Base-by-base conservation (phyloP, 2,797 vertebrate genomes). In the Percopsis omiscomaycus region DNA sequence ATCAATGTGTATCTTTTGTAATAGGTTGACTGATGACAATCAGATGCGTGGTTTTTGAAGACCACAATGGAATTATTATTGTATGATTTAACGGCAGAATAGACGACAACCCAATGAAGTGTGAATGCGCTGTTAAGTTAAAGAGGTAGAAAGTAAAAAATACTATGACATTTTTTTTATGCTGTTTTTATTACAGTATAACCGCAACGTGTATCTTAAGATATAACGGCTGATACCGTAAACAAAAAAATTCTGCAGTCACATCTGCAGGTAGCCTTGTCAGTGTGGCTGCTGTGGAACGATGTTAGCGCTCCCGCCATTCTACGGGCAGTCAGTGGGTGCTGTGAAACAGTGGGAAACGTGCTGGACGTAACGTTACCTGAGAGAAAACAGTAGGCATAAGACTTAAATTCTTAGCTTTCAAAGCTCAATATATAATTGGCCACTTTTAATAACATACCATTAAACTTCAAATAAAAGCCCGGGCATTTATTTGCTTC, bases 351-450 rank as follows among this genome's bases (percentile, higher is more conserved):
- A 22, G 22, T 22, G 22, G 22, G 22, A 22, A 22, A 22, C 22
- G 22, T 22, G 22, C 22, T 22, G 22, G 22, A 22, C 1, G 22
- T 22, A 22, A 22, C 22, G 22, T 22, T 22, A 22, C 22, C 22
- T 22, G 22, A 22, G 22, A 22, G 22, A 22, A 22, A 22, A 22
- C 22, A 22, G 22, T 22, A 22, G 22, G 22, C 22, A 84, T 87
- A 84, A 86, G 64, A 69, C 69, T 84, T 74, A 75, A 73, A 80
- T 85, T 78, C 80, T 72, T 70, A 22, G 74, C 52, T 57, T 73
- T 78, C 66, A 81, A 55, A 22, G 22, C 22, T 22, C 22, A 22
- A 22, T 22, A 22, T 22, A 22, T 22, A 22, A 22, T 22, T 22
- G 22, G 22, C 22, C 22, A 22, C 22, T 22, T 22, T 22, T 22